A percentile compares a stretch with the other conserved stretches of the same genome.
Conservation (phyloP, 2,797 vertebrate species). For the Enteromius argenteus region DNA sequence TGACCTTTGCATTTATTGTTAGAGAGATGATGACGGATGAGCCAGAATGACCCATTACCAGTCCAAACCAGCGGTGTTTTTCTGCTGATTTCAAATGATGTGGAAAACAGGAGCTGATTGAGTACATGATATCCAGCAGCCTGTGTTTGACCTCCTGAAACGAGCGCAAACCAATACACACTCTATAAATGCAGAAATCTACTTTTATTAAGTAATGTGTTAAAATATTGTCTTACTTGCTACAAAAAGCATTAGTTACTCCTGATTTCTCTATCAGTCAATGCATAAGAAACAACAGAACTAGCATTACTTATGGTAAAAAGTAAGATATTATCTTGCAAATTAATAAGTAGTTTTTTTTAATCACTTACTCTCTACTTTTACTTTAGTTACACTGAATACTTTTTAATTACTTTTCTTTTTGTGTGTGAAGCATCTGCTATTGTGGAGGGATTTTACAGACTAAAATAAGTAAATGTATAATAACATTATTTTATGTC, state of each 20-base stretch:
- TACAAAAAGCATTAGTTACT: neutral
- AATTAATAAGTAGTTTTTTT: neutral
- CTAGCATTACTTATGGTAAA: neutral
- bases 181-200: neutral
- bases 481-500: neutral
- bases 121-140: slow-evolving; percentile 68
- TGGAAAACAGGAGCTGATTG: slow-evolving; percentile 71
- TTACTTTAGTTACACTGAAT: no score
- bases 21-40: slow-evolving; percentile 43
- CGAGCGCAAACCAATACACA: slow-evolving; percentile 15
- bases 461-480: neutral
- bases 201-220: neutral
- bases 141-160: slow-evolving; percentile 65
- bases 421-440: neutral
- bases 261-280: no score
- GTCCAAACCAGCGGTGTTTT: slow-evolving; percentile 57
- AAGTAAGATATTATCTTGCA: neutral
- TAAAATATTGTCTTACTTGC: neutral
- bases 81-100: slow-evolving; percentile 77
- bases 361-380: no score
- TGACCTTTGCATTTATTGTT: slow-evolving; percentile 72
- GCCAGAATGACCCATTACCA: neutral
- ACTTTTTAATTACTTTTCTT: no score
- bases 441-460: neutral
- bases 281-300: no score